These are phyloP conservation scores for Dicyrtomina minuta DNA, from an alignment of 2,888 invertebrate genomes.

Conservation along the genomic window DNA sequence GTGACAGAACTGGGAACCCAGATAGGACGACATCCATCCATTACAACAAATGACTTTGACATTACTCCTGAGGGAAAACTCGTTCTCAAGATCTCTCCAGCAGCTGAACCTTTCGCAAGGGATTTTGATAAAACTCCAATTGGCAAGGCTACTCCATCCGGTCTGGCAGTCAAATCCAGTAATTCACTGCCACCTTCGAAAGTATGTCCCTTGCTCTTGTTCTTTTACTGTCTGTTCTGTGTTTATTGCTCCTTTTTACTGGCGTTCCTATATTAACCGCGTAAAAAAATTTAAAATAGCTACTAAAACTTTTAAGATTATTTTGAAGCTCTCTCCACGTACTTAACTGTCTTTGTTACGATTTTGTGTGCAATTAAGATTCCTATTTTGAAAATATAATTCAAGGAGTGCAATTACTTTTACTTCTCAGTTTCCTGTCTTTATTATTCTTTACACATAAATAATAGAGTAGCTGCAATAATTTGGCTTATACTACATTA, in stretches of 20 bases:
- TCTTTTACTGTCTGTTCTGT: neutral
- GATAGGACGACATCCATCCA: constrained; percentile 85
- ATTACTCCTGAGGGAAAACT: constrained; percentile 79
- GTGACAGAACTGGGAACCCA: constrained; percentile 82
- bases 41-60: constrained; percentile 89
- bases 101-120: constrained; percentile 42
- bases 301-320: no score
- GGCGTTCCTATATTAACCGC: neutral
- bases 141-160: constrained; percentile 23
- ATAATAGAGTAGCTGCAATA: no score
- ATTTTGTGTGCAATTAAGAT: no score
- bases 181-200: constrained; percentile 35
- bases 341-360: no score
- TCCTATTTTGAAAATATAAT: no score
- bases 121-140: constrained; percentile 49
- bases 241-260: neutral
- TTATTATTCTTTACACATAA: no score
- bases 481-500: neutral
- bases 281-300: no score
- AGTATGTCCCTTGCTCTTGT: neutral
- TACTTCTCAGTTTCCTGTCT: no score
- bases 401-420: no score
- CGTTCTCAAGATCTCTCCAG: constrained; percentile 66
- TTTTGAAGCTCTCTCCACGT: no score
- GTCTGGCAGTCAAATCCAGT: constrained; percentile 22